These are phyloP conservation scores for Phaonia tiefii DNA, from an alignment of 2,888 invertebrate species.

Conservation along the genomic window DNA sequence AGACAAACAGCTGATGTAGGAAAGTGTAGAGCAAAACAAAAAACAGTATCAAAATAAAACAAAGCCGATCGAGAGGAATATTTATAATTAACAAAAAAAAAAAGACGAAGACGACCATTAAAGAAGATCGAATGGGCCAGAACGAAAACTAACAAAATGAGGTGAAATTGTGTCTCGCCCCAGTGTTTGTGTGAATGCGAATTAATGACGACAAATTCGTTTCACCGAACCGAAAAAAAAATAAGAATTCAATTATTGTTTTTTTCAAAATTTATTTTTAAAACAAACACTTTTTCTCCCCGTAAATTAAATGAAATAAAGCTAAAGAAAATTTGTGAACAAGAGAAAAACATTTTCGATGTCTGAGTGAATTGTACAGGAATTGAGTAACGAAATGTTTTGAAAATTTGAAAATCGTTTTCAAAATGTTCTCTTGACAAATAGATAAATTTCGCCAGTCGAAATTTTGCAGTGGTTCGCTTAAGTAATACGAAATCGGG, in stretches of 20 bases:
- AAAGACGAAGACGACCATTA: slow-evolving; percentile 16
- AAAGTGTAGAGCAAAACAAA: slow-evolving; percentile 50
- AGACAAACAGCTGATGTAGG: slow-evolving; percentile 52
- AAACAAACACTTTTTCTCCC: slow-evolving; percentile 56
- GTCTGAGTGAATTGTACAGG: neutral
- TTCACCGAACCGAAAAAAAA: slow-evolving; percentile 28
- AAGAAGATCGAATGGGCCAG: neutral
- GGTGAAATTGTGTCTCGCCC: slow-evolving; percentile 19
- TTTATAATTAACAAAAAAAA: neutral
- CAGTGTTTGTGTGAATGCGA: slow-evolving; percentile 13
- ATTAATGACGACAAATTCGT: slow-evolving; percentile 37
- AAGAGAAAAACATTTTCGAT: neutral
- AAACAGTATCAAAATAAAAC: neutral
- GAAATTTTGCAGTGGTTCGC: slow-evolving; percentile 66
- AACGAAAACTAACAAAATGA: slow-evolving; percentile 1
- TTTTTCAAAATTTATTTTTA: slow-evolving; percentile 63
- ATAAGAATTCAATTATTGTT: slow-evolving; percentile 15
- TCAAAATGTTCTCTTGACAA: slow-evolving; percentile 17
- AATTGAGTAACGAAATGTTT: neutral
- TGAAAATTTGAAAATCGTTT: neutral
- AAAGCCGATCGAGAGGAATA: neutral
- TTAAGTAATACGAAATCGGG: slow-evolving; percentile 54
- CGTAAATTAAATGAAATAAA: slow-evolving; percentile 1
- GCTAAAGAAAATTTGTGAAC: slow-evolving; percentile 23
- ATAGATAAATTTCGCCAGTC: slow-evolving; percentile 65